Evolutionary conservation across 1,140 invertebrate species (phyloP), one percentile per base, ranked within the genome.

Genomic region (Apis mellifera): DNA sequence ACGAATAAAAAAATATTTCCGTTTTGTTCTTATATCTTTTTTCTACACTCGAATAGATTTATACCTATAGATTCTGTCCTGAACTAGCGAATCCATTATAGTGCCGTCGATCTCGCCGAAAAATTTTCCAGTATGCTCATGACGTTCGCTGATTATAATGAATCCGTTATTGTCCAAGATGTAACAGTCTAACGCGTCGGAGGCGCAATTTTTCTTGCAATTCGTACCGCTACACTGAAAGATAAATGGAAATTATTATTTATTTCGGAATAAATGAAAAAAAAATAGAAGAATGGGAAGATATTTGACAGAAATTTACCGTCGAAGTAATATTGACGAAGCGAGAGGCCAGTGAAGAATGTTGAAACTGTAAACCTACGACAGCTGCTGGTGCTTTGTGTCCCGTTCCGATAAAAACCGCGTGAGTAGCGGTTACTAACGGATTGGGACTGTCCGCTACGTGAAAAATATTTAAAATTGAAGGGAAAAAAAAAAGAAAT

Each of bases 51-150:
- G 32, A 5, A 7, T 1, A 69, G 0, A 23, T 23, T 50, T 9
- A 15, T 89, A 94, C 93, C 91, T 97, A 92, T 98, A 99, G 84
- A 99, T 98, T 78, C 96, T 95, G 89, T 98, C 97, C 90, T 98
- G 97, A 0, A 99, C 97, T 50, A 99, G 93, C 0, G 97, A 98
- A 91, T 98, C 97, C 97, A 99, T 98, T 68, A 99, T 97, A 2
- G 97, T 98, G n/a, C 98, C 98, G 91, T 99, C 98, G 66, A 98
- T 97, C 92, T 98, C 97, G 0, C 98, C 98, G 90, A 99, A 99
- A 93, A 99, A 99, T 86, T 96, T 95, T 17, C 97, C 97, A 8
- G 97, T 98, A 90, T 98, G 97, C 71, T 97, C 96, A 54, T 95
- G 95, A 82, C 97, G 96, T 92, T 98, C 97, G 9, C 97, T 98